phyloP scores from a whole-genome alignment of 2,113 vertebrate genomes.

The Oophaga pumilio region DNA sequence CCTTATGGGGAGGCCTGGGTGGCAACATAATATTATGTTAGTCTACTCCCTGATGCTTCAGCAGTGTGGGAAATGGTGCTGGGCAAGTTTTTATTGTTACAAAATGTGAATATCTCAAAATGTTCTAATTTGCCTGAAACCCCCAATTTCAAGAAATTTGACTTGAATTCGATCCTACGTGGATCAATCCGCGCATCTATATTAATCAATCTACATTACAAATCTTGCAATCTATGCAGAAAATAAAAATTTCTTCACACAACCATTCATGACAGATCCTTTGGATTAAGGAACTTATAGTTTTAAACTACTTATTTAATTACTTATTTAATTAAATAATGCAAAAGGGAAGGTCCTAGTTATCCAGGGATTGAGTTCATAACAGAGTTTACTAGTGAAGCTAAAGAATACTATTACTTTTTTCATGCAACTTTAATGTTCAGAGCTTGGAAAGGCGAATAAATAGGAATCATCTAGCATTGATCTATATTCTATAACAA shows the following conservation, averaged over 20 bases:
- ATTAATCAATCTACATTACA: too few species aligned
- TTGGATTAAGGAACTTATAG: neutral
- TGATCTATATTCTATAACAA: slow-evolving; percentile 55
- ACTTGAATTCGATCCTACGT: too few species aligned
- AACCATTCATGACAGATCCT: neutral
- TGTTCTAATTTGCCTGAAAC: too few species aligned
- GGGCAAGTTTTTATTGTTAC: too few species aligned
- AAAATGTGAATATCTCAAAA: too few species aligned
- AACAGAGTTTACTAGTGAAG: slow-evolving; percentile 27
- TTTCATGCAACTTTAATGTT: slow-evolving; percentile 35
- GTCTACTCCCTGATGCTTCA: too few species aligned
- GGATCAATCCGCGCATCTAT: too few species aligned
- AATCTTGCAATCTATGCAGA: too few species aligned
- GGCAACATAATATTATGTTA: too few species aligned
- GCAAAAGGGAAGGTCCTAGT: neutral
- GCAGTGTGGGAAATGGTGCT: too few species aligned
- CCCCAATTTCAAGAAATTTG: too few species aligned
- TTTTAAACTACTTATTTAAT: neutral
- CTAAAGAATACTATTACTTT: slow-evolving; percentile 8
- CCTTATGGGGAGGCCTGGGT: too few species aligned
- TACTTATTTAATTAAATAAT: neutral
- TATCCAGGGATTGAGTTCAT: neutral
- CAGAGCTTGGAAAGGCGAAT: slow-evolving; percentile 32
- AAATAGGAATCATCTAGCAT: slow-evolving; percentile 49
- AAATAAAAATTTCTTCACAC: neutral